A percentile compares a stretch with the other conserved stretches of the same genome.
phyloP scores from a whole-genome alignment of 2,113 vertebrate genomes.

The Thamnophis sirtalis region DNA sequence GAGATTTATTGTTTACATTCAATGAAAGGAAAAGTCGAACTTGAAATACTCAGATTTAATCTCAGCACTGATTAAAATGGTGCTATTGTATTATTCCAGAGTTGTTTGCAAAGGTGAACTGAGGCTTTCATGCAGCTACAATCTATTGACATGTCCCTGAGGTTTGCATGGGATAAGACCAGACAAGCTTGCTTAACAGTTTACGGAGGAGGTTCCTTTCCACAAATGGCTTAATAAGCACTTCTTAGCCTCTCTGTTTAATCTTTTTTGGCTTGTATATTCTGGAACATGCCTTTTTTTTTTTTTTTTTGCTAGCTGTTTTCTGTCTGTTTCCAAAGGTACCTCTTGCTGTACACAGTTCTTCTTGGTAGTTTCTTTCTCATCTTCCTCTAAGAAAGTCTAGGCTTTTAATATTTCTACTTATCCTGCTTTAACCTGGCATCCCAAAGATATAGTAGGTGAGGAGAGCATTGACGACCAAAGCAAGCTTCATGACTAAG shows the following conservation, averaged over 20 bases:
- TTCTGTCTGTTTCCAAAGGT: conserved; percentile 24
- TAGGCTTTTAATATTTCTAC: background rate
- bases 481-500: background rate
- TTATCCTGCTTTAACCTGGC: background rate
- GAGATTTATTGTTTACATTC: conserved; percentile 80
- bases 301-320: conserved; percentile 8
- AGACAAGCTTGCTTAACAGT: conserved; percentile 20
- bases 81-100: conserved; percentile 65
- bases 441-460: background rate
- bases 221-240: background rate
- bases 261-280: conserved; percentile 9
- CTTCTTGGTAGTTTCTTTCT: background rate
- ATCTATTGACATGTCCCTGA: conserved; percentile 27
- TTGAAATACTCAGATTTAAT: conserved; percentile 75
- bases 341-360: background rate
- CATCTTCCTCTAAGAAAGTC: background rate
- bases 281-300: background rate
- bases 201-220: background rate
- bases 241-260: background rate
- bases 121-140: conserved; percentile 56
- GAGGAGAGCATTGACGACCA: background rate
- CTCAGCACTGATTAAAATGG: conserved; percentile 70
- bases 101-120: conserved; percentile 68
- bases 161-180: conserved; percentile 14
- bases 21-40: conserved; percentile 84